phyloP scores from a whole-genome alignment of 1,140 invertebrate genomes.

The Caenorhabditis briggsae region DNA sequence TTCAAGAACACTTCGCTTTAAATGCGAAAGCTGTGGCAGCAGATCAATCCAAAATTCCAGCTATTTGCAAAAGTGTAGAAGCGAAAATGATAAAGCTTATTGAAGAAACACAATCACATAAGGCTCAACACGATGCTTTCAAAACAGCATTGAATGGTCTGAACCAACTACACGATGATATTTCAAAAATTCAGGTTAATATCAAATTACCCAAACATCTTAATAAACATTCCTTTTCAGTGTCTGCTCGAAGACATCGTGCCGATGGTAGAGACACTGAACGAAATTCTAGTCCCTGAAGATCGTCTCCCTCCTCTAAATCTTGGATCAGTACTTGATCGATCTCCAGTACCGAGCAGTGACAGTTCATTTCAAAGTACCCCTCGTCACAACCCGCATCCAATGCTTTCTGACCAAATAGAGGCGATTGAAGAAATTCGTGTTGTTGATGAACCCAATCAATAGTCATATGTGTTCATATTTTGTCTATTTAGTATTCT shows the following conservation, averaged over 20 bases:
- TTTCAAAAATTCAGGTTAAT: slow-evolving; percentile 26
- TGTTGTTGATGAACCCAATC: neutral
- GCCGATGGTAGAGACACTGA: slow-evolving; percentile 31
- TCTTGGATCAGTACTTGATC: slow-evolving; percentile 81
- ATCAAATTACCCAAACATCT: neutral
- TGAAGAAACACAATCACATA: slow-evolving; percentile 42
- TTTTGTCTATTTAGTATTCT: neutral
- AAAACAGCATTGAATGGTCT: neutral
- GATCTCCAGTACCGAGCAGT: slow-evolving; percentile 24
- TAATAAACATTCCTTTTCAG: neutral
- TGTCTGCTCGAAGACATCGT: slow-evolving; percentile 33
- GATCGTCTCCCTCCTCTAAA: slow-evolving; percentile 84
- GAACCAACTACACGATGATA: slow-evolving; percentile 32
- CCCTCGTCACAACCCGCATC: neutral
- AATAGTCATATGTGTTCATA: neutral
- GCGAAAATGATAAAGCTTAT: slow-evolving; percentile 15
- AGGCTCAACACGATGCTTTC: slow-evolving; percentile 11
- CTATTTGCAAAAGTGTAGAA: slow-evolving; percentile 34
- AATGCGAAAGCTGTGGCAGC: slow-evolving; percentile 39
- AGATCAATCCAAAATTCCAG: slow-evolving; percentile 50
- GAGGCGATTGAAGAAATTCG: slow-evolving; percentile 31
- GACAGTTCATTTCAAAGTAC: slow-evolving; percentile 47
- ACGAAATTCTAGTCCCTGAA: slow-evolving; percentile 37
- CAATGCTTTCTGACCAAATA: neutral
- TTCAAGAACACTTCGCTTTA: slow-evolving; percentile 48